Conservation (phyloP, 2,797 vertebrate genomes). For the Esox masquinongy region DNA sequence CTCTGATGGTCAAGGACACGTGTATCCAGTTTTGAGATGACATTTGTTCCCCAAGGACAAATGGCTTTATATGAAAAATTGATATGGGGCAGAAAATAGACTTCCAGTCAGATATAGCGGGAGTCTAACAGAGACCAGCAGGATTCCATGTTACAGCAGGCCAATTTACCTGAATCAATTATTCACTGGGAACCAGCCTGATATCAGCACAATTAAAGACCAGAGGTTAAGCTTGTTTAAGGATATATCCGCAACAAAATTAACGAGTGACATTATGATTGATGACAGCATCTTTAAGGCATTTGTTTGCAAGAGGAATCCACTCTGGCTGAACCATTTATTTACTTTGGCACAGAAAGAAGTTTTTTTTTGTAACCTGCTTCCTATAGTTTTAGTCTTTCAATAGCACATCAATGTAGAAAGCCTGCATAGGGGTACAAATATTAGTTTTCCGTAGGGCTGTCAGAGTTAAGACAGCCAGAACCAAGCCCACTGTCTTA, state of each 20-base stretch:
- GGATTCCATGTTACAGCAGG: slow-evolving; percentile 59
- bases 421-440: neutral
- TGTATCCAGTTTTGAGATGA: slow-evolving; percentile 60
- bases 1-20: slow-evolving; percentile 28
- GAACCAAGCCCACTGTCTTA: neutral
- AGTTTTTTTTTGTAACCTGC: neutral
- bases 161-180: slow-evolving; percentile 73
- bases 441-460: neutral
- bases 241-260: slow-evolving; percentile 56
- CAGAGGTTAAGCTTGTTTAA: slow-evolving; percentile 65
- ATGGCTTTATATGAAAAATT: slow-evolving; percentile 76
- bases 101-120: slow-evolving; percentile 52
- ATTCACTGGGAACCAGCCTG: slow-evolving; percentile 53
- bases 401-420: neutral
- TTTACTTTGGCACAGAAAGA: slow-evolving; percentile 11
- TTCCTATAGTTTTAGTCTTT: neutral
- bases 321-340: slow-evolving; percentile 23
- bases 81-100: slow-evolving; percentile 76
- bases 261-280: slow-evolving; percentile 62
- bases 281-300: slow-evolving; percentile 52
- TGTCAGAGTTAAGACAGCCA: too few species aligned
- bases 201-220: slow-evolving; percentile 70
- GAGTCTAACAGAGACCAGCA: slow-evolving; percentile 51
- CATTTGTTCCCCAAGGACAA: slow-evolving; percentile 67
- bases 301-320: slow-evolving; percentile 53